phyloP scores from a whole-genome alignment of 92 coral and sea anemone species.

The Heliopora coerulea region DNA sequence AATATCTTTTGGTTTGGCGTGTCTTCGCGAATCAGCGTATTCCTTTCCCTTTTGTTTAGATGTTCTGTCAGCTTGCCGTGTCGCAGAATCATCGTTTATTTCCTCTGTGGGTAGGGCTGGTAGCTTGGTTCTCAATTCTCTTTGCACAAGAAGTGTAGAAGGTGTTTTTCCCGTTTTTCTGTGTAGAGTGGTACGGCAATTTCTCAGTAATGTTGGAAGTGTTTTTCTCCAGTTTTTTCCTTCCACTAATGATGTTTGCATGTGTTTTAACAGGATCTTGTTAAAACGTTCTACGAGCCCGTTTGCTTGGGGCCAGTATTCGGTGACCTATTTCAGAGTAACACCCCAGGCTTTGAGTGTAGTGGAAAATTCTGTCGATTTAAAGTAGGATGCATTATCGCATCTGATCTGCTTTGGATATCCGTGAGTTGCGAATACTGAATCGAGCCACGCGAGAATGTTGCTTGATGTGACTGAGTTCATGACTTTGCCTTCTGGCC shows the following conservation, averaged over 20 bases:
- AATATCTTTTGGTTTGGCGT: too few relatives aligned
- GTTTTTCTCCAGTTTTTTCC: conserved; percentile 20
- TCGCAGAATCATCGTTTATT: too few relatives aligned
- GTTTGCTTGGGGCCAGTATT: conserved; percentile 56
- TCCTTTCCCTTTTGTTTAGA: too few relatives aligned
- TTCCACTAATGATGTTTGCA: too few relatives aligned
- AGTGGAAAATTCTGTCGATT: conserved; percentile 55
- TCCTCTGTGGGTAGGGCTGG: too few relatives aligned
- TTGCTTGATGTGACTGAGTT: conserved; percentile 13
- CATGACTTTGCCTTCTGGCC: conserved; percentile 52
- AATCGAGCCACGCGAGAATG: conserved; percentile 39
- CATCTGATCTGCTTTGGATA: conserved; percentile 47
- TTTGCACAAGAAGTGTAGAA: conserved; percentile 34
- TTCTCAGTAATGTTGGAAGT: conserved; percentile 26
- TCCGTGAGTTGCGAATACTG: conserved; percentile 47
- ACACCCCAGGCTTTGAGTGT: too few relatives aligned
- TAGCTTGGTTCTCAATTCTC: too few relatives aligned
- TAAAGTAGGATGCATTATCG: conserved; percentile 57
- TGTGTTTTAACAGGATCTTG: conserved; percentile 39
- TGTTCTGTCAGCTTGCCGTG: too few relatives aligned
- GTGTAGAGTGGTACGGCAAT: conserved; percentile 50
- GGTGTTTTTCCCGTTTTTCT: conserved; percentile 47
- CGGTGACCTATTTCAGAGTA: conserved; percentile 20
- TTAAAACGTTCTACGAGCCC: conserved; percentile 47
- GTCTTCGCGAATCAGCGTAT: too few relatives aligned